Evolutionary conservation across 2,113 vertebrate genomes (phyloP).

Genomic region (Ptilorrhoa leucosticta): DNA sequence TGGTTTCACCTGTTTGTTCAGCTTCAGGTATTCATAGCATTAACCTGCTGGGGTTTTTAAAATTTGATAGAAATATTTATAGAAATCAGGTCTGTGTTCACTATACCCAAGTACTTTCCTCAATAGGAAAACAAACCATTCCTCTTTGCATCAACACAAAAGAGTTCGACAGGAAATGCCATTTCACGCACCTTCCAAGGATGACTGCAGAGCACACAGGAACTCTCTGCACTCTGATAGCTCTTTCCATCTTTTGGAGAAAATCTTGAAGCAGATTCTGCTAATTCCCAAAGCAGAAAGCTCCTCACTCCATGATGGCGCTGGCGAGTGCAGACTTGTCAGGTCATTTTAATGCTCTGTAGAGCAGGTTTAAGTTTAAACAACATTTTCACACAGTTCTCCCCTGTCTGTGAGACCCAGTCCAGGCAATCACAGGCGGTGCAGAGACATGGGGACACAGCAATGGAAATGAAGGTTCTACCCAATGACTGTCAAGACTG

Average conservation of each 20-base stretch:
- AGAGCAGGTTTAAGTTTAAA: slow-evolving; percentile 20
- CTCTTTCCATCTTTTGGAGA: background rate
- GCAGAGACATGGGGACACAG: background rate
- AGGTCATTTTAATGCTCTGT: background rate
- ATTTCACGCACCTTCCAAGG: background rate
- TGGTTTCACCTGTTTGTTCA: background rate
- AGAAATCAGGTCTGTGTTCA: background rate
- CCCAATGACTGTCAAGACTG: background rate
- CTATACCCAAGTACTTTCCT: background rate
- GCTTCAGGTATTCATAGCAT: background rate
- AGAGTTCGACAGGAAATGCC: background rate
- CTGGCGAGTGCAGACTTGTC: background rate
- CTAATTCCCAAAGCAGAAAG: background rate
- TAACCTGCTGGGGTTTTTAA: background rate
- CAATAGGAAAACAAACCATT: background rate
- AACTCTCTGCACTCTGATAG: background rate
- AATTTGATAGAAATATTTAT: background rate
- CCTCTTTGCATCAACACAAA: background rate
- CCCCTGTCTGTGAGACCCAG: background rate
- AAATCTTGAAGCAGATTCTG: background rate
- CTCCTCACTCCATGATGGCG: background rate
- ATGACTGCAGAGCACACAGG: background rate
- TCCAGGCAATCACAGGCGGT: background rate
- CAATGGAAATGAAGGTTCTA: background rate
- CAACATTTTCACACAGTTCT: background rate